phyloP scores from a whole-genome alignment of 2,797 vertebrate genomes.

The Alfaro cultratus region DNA sequence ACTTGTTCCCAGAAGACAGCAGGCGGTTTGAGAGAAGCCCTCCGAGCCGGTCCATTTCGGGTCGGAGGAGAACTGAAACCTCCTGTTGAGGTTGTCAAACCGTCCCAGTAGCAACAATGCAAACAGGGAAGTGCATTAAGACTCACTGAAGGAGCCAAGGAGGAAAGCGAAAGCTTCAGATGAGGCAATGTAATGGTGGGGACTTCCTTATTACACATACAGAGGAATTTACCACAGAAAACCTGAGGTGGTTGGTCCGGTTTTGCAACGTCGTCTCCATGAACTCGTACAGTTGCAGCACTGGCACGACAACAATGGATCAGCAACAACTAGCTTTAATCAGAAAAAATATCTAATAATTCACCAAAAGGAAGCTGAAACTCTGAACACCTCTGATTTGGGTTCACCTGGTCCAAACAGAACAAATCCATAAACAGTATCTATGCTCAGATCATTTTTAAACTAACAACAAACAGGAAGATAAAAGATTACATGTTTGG shows the following conservation, averaged over 20 bases:
- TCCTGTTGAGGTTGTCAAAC: not conserved
- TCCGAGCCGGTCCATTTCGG: not conserved
- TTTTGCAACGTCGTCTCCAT: not conserved
- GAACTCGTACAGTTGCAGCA: not conserved
- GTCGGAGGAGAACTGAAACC: conserved; percentile 30
- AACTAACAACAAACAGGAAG: not conserved
- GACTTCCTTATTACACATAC: conserved; percentile 15
- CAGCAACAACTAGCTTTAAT: not conserved
- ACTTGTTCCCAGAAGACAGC: conserved; percentile 44
- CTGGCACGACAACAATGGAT: not conserved
- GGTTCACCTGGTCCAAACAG: not conserved
- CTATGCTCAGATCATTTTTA: not conserved
- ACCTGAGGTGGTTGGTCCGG: not conserved
- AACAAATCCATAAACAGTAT: not conserved
- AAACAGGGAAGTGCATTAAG: not conserved
- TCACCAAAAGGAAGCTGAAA: not conserved
- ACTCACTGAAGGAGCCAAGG: not conserved
- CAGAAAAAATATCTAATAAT: not conserved
- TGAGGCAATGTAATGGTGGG: not conserved
- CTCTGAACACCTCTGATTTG: not conserved
- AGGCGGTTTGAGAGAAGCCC: conserved; percentile 14
- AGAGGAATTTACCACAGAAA: not conserved
- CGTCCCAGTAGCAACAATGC: not conserved
- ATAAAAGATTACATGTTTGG: not conserved
- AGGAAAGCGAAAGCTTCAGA: conserved; percentile 46